Evolutionary conservation across 2,888 invertebrate species (phyloP), one percentile per base, ranked within the genome.

Genomic region (Diaperis boleti): DNA sequence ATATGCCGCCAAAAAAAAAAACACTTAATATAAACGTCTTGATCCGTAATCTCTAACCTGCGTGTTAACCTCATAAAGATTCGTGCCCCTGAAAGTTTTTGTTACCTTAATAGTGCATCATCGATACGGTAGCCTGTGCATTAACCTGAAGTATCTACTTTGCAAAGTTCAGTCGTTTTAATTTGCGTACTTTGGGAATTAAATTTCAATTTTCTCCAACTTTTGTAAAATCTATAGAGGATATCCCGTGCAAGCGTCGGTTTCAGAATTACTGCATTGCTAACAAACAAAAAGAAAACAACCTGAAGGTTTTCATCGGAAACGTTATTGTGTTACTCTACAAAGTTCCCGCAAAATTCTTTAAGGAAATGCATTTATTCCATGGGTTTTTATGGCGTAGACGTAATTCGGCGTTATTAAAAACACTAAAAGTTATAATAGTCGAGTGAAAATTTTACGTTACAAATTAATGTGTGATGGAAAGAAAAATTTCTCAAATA

Each of bases 181-280:
- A 39, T 39, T 39, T 10, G 15, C n/a, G 7, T 15, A 39, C 39
- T 39, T 39, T 15, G 7, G 8, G 33, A 39, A 10, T 39, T 39
- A 39, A 11, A 39, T 39, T 39, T 39, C 39, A 39, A 39, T 39
- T 39, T 39, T 11, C 39, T 15, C 14, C 39, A 39, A 13, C 11
- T 13, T 39, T 17, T 39, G 15, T 18, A 39, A 39, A 39, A 39
- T 39, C 15, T 13, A 39, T 18, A 39, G 13, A 39, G 39, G 39
- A 39, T 39, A 39, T 39, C 39, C 39, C 7, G 39, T 39, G 1
- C n/a, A 15, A 33, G 33, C 11, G 26, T 33, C 11, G 11, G 15
- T 39, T 15, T 15, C 15, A 39, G 15, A 39, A 39, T 39, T 15
- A 14, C 15, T 39, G 6, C 39, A 11, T 17, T 39, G 11, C 39